A percentile compares a stretch with the other conserved stretches of the same genome.
These are phyloP conservation scores for Cryptotis parvus DNA, from an alignment of 2,113 vertebrate genomes.

Conservation along the genomic window DNA sequence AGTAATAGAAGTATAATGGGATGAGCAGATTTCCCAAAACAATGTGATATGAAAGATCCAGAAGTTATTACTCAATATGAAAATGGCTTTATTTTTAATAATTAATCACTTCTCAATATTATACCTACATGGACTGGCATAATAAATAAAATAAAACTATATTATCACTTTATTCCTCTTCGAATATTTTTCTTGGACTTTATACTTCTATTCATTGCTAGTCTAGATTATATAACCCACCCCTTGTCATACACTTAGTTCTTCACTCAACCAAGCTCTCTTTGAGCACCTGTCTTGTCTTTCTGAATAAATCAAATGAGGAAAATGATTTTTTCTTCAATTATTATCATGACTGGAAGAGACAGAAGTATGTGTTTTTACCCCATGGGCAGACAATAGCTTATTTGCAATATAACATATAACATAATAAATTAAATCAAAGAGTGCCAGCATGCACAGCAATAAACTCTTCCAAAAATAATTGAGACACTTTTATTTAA, in stretches of 20 bases:
- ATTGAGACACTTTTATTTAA: neutral
- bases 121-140: neutral
- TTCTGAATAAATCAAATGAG: conserved; percentile 34
- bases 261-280: neutral
- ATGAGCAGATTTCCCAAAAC: neutral
- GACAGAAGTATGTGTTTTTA: conserved; percentile 20
- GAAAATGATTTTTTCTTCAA: conserved; percentile 18
- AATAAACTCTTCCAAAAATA: conserved; percentile 5
- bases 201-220: neutral
- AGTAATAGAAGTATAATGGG: neutral
- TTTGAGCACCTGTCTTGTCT: neutral
- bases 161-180: neutral
- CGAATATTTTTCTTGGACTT: neutral
- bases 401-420: conserved; percentile 44
- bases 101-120: neutral
- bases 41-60: neutral
- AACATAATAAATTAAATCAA: neutral
- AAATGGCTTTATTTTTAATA: neutral
- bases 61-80: neutral
- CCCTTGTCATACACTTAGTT: neutral
- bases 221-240: neutral
- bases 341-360: conserved; percentile 50
- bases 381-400: neutral
- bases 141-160: neutral
- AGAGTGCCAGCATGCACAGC: neutral